phyloP scores from a whole-genome alignment of 2,113 vertebrate genomes.

The Speoplatyrhinus poulsoni region DNA sequence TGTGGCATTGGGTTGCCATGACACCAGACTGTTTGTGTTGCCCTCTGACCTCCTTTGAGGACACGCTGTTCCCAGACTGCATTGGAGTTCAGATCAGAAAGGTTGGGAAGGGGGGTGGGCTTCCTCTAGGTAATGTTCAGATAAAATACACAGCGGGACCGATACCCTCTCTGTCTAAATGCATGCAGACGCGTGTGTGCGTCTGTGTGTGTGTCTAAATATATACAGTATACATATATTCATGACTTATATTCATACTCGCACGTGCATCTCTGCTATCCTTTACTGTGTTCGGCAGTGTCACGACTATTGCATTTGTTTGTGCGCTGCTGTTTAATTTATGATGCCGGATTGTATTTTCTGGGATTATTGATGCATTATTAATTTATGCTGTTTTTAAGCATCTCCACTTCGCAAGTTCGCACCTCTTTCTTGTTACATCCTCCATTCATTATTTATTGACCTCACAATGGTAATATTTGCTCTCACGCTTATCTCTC shows the following conservation, averaged over 20 bases:
- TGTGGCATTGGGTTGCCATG: conserved; percentile 70
- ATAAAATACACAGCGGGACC: conserved; percentile 59
- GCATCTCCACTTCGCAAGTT: conserved; percentile 25
- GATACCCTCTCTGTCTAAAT: conserved; percentile 30
- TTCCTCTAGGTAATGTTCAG: conserved; percentile 51
- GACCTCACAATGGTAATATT: conserved; percentile 23
- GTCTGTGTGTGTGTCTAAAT: neutral
- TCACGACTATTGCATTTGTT: conserved; percentile 63
- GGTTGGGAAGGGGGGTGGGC: conserved; percentile 13
- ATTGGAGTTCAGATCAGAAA: conserved; percentile 61
- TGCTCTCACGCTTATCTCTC: conserved; percentile 43
- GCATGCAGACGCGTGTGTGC: conserved; percentile 34
- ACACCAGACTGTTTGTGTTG: conserved; percentile 72
- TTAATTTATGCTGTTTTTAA: conserved; percentile 60
- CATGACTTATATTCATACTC: neutral
- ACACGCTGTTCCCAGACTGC: conserved; percentile 63
- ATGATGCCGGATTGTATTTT: conserved; percentile 54
- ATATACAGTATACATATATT: conserved; percentile 7
- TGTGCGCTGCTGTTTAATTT: conserved; percentile 56
- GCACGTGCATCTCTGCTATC: conserved; percentile 31
- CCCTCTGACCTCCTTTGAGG: conserved; percentile 68
- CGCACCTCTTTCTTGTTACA: conserved; percentile 17
- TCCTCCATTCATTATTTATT: conserved; percentile 36
- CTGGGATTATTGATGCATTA: conserved; percentile 61
- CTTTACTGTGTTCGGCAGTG: conserved; percentile 36